Percentiles rank a stretch among this genome's conserved stretches.
Evolutionary conservation across 2,888 invertebrate genomes (phyloP).

Genomic region (Perithous albicinctus): DNA sequence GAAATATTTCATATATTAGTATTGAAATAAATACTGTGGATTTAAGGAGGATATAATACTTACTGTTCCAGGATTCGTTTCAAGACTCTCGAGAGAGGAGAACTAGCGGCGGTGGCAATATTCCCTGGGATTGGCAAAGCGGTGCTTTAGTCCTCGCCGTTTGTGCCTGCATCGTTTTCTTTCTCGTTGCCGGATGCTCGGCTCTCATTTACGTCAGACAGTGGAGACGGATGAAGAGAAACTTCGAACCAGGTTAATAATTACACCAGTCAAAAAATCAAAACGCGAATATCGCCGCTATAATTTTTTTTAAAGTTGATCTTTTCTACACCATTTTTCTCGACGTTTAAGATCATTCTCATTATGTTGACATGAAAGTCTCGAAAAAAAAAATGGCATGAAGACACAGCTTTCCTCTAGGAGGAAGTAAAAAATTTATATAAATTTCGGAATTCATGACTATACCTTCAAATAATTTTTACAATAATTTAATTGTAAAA

Average conservation of each 20-base stretch:
- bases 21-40: background rate
- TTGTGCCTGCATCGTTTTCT: conserved; percentile 92
- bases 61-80: conserved; percentile 63
- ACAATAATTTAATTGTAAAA: no score
- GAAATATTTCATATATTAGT: no score
- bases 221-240: conserved; percentile 92
- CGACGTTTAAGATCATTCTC: no score
- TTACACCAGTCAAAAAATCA: background rate
- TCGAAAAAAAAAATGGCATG: conserved; percentile 5
- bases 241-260: conserved; percentile 90
- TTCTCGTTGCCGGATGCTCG: conserved; percentile 91
- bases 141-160: conserved; percentile 90
- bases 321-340: no score
- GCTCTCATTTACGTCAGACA: conserved; percentile 92
- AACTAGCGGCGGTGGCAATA: conserved; percentile 80
- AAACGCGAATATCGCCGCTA: no score
- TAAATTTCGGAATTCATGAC: no score
- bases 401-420: background rate
- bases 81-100: conserved; percentile 72
- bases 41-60: background rate
- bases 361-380: no score
- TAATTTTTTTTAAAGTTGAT: no score
- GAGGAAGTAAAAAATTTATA: background rate
- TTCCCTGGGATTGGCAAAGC: conserved; percentile 91
- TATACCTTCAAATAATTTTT: no score